Base-by-base conservation (phyloP, 2,797 vertebrate species). In the Acrossocheilus wenchowensis region DNA sequence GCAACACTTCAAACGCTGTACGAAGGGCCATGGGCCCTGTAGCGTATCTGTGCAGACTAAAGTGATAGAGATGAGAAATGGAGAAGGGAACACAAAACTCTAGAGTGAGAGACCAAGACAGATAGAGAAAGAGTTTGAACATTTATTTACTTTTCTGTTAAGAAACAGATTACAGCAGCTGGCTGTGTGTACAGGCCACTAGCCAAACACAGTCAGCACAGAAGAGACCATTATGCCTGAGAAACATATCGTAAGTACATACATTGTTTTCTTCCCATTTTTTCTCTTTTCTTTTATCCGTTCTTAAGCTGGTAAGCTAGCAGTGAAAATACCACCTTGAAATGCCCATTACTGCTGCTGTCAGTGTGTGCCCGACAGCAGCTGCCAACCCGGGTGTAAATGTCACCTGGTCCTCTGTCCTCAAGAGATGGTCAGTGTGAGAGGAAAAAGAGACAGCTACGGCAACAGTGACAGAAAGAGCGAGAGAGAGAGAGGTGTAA, bases 281-380 rank as follows among this genome's bases (percentile, higher is more conserved):
- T 15, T 66, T n/a, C 43, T 23, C 39, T 91, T 90, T 91, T 92
- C 90, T 91, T 74, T 78, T 89, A 84, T 50, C 45, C 68, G 19
- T 45, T 77, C 54, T 41, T 77, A 64, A 50, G 71, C 26, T 15
- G 72, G 72, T 83, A 57, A 86, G 57, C 36, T 26, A 62, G 57
- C n/a, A 81, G 71, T 17, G 39, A 80, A 77, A 86, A 81, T 75
- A 50, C 39, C 81, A 83, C 69, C 81, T 88, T 86, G 77, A 88
- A 83, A 86, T 78, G 68, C 19, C 68, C 74, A 86, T 83, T 86
- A 80, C 66, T 39, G 66, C 17, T 62, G 34, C 80, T 79, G 54
- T 69, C 66, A 71, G 50, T 34, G 36, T 75, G 43, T 86, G 84
- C 80, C 87, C 45, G 2, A 54, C 74, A 75, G 68, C 50, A 41